Evolutionary conservation across 1,140 invertebrate genomes (phyloP).

Genomic region (Drosophila subobscura): DNA sequence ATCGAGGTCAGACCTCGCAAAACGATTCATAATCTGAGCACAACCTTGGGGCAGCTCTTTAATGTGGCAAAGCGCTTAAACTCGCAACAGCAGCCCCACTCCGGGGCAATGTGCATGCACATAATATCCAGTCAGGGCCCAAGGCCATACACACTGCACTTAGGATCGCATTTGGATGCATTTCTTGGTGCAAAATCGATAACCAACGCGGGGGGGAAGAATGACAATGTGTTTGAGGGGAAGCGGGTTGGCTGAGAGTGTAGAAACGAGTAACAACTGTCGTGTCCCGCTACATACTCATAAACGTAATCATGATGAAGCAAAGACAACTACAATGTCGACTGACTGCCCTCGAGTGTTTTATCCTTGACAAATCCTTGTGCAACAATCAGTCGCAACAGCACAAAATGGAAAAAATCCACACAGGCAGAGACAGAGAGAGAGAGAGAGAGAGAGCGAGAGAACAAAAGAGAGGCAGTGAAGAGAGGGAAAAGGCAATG

Average conservation of each 20-base stretch:
- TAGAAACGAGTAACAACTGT: constrained; percentile 21
- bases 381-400: constrained; percentile 69
- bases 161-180: constrained; percentile 39
- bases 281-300: constrained; percentile 47
- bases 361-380: constrained; percentile 76
- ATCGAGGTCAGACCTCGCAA: too few species aligned
- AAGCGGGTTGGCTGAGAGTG: not conserved
- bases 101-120: too few species aligned
- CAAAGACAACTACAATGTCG: constrained; percentile 44
- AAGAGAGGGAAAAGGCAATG: constrained; percentile 37
- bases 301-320: constrained; percentile 68
- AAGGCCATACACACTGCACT: constrained; percentile 40
- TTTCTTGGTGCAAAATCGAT: constrained; percentile 60
- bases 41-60: too few species aligned
- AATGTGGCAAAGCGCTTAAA: not conserved
- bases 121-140: constrained; percentile 28
- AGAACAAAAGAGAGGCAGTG: constrained; percentile 10
- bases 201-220: constrained; percentile 47
- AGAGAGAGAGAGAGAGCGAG: constrained; percentile 22
- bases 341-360: constrained; percentile 73
- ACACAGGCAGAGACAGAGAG: not conserved
- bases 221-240: constrained; percentile 21
- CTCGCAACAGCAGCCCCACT: not conserved
- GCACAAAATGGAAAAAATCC: constrained; percentile 10
- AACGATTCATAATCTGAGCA: too few species aligned